Conservation (phyloP, 2,113 vertebrate genomes). For the Corvus cornix region DNA sequence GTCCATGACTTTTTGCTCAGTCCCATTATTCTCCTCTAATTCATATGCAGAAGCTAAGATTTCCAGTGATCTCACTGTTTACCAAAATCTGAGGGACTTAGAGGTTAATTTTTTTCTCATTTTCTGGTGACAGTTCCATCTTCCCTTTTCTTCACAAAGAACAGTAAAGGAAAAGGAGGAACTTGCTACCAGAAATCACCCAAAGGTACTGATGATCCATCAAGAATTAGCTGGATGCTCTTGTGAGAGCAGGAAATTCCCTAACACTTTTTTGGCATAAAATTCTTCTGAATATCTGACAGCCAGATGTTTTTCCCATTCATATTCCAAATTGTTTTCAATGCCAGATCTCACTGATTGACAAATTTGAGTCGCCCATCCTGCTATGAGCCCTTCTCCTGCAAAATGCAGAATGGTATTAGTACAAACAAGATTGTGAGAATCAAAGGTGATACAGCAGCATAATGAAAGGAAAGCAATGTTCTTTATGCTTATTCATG, state of each 20-base stretch:
- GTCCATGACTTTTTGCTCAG: background rate
- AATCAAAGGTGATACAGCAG: background rate
- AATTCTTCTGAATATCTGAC: background rate
- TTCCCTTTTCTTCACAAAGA: background rate
- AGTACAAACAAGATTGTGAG: background rate
- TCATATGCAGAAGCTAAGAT: background rate
- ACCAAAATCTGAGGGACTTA: background rate
- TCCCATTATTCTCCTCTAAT: constrained; percentile 8
- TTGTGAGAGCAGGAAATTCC: background rate
- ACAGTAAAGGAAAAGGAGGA: background rate
- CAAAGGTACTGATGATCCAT: background rate
- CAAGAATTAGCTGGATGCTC: background rate
- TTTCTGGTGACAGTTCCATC: background rate
- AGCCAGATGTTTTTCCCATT: background rate
- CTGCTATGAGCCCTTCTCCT: background rate
- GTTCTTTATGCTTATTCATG: background rate
- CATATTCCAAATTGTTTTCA: background rate
- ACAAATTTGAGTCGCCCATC: background rate
- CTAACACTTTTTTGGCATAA: background rate
- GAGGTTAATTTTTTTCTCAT: background rate
- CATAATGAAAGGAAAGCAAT: background rate
- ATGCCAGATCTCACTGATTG: background rate
- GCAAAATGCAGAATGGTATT: background rate
- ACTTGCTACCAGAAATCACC: background rate
- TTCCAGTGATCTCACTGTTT: constrained; percentile 22